Evolutionary conservation across 2,113 vertebrate genomes (phyloP).

Genomic region (Ciconia maguari): DNA sequence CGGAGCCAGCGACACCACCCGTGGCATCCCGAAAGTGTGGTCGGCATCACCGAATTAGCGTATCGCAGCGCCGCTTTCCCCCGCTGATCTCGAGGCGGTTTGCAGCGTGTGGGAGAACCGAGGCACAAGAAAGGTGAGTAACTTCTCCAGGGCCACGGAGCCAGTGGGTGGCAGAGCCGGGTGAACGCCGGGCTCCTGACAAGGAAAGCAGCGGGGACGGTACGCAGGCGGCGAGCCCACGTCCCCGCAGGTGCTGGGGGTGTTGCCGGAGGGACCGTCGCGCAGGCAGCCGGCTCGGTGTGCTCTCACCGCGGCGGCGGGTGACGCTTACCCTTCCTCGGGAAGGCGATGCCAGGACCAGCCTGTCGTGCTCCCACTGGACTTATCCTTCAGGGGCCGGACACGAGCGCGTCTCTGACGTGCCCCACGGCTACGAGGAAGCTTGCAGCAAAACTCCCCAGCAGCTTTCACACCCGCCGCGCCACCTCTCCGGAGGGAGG

Average conservation of each 20-base stretch:
- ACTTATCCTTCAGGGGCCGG: background rate
- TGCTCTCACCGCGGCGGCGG: fast-evolving
- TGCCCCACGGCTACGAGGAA: background rate
- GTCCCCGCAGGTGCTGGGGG: fast-evolving
- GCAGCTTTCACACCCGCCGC: background rate
- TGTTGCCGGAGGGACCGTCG: fast-evolving
- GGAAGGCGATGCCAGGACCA: background rate
- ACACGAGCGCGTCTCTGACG: fast-evolving
- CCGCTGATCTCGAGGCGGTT: background rate
- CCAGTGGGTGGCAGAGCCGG: background rate
- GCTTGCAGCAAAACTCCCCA: background rate
- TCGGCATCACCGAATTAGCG: background rate
- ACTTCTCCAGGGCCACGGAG: background rate
- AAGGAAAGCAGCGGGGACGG: background rate
- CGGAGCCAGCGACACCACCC: background rate
- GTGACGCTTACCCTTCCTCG: background rate
- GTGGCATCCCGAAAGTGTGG: background rate
- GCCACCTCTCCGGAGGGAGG: background rate
- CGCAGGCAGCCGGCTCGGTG: fast-evolving
- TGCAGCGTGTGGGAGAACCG: background rate
- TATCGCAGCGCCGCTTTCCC: background rate
- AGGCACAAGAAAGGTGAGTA: constrained; percentile 22
- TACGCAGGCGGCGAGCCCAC: fast-evolving
- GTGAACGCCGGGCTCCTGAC: background rate
- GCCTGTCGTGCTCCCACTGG: fast-evolving